Base-by-base conservation (phyloP, 2,113 vertebrate species). In the Alethe castanea region DNA sequence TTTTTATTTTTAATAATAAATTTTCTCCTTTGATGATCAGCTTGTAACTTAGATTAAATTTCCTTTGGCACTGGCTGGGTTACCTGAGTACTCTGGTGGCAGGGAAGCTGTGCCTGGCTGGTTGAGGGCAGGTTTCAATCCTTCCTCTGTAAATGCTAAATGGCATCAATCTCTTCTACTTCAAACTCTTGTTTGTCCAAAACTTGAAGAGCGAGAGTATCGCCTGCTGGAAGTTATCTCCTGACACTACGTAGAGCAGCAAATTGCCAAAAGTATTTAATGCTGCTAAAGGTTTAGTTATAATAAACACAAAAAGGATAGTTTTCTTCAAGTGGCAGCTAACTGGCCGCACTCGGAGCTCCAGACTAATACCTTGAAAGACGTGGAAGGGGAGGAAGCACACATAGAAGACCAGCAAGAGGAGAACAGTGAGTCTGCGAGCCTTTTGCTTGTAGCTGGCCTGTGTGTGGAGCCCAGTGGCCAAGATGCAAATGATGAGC, bases 261-360 rank as follows among this genome's bases (percentile, higher is more conserved):
- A 98, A 93, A 95, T 99, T 98, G 38, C 98, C 98, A 54, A 98
- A 95, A 4, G 97, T 98, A 90, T 98, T 98, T 56, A 98, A n/a
- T 0, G 96, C 98, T 20, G 98, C 98, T 79, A 99, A 85, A 38
- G 98, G 98, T 88, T 98, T 97, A 28, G 96, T 92, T 67, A 98
- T 11, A 12, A 97, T 96, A 44, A 98, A 98, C 8, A 95, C 91
- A 0, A 96, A 94, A 17, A 95, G 73, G 25, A 97, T 67, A 0
- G 1, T 53, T 38, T 65, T 88, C 74, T 94, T 85, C 54, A 88
- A 13, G 31, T 19, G 42, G 73, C 97, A 97, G 89, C 90, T 92
- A 31, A 72, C 86, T 0, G 33, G 33, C 60, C 9, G 71, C 29
- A n/a, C 69, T 53, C 3, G 92, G 53, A 92, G 94, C 78, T 96